Evolutionary conservation across 2,888 invertebrate species (phyloP), one percentile per base, ranked within the genome.

Genomic region (Brenthis ino): DNA sequence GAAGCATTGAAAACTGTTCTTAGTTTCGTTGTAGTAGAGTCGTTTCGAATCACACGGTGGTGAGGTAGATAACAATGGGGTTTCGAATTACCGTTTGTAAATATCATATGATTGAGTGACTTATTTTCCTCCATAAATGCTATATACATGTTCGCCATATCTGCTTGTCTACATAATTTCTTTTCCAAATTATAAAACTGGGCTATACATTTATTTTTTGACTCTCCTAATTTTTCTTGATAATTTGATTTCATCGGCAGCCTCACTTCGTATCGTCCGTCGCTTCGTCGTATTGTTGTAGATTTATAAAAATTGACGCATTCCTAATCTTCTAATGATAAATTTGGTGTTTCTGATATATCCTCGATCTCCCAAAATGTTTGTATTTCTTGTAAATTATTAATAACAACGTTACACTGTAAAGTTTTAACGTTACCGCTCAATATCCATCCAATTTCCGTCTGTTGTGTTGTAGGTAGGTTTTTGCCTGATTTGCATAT

Each of bases 361-460:
- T 66, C 58, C 3, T 68, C 65, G 12, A 54, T 54, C 5, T 50
- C 14, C 50, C 50, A 50, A 50, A 50, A 50, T 6, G 16, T 16
- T 16, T 16, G 16, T 16, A 16, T 16, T 16, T 16, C 16, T 16
- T 16, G 16, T 16, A 16, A 2, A 14, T 66, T 68, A 16, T 58
- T 20, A n/a, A 71, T 20, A 3, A 68, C 53, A 0, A 71, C 71
- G 24, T 71, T 64, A 43, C 71, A 71, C 47, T 68, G 61, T 12
- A 24, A 50, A 14, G 53, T 33, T 65, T 2, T 65, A n/a, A 64
- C 51, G 14, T 53, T 53, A 2, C 75, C 77, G 13, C 66, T 66
- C 11, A 76, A 16, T 5, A 76, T 58, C 74, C 76, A 76, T 12
- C 76, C 75, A 1, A 75, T 51, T 33, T 64, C 67, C 1, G 76